Conservation (phyloP, 2,888 invertebrate species). For the Scaptomyza caliginosa region DNA sequence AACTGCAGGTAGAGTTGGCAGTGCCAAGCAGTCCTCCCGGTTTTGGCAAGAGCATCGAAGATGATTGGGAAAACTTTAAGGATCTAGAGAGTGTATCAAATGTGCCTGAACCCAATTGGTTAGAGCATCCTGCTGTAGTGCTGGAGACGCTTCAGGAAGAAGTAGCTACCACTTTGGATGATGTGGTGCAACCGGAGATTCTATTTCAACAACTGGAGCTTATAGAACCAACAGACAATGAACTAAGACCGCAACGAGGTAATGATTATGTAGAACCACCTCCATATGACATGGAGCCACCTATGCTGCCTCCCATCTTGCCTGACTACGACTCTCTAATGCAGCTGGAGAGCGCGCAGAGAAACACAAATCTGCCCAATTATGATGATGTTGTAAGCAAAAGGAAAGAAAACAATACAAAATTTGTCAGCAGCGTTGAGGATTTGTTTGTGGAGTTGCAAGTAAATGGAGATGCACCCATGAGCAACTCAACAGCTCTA, state of each 20-base stretch:
- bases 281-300: conserved; percentile 46
- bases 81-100: conserved; percentile 51
- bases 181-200: conserved; percentile 32
- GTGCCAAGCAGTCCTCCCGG: conserved; percentile 57
- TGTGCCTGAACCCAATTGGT: conserved; percentile 52
- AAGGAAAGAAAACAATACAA: conserved; percentile 10
- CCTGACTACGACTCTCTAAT: conserved; percentile 71
- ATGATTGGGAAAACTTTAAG: conserved; percentile 77
- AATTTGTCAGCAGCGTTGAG: conserved; percentile 60
- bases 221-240: conserved; percentile 22
- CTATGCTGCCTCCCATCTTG: conserved; percentile 26
- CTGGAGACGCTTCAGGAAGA: conserved; percentile 28
- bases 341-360: conserved; percentile 38
- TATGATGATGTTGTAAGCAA: conserved; percentile 51
- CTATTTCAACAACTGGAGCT: conserved; percentile 56
- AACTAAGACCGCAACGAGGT: not conserved
- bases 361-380: conserved; percentile 44
- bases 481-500: not conserved
- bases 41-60: conserved; percentile 77
- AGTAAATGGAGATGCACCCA: conserved; percentile 10
- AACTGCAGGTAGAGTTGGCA: conserved; percentile 15
- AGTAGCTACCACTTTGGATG: conserved; percentile 21
- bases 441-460: conserved; percentile 63
- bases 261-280: conserved; percentile 37
- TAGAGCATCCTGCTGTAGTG: conserved; percentile 32